Evolutionary conservation across 2,888 invertebrate genomes (phyloP).

Genomic region (Hydrotaea diabolus): DNA sequence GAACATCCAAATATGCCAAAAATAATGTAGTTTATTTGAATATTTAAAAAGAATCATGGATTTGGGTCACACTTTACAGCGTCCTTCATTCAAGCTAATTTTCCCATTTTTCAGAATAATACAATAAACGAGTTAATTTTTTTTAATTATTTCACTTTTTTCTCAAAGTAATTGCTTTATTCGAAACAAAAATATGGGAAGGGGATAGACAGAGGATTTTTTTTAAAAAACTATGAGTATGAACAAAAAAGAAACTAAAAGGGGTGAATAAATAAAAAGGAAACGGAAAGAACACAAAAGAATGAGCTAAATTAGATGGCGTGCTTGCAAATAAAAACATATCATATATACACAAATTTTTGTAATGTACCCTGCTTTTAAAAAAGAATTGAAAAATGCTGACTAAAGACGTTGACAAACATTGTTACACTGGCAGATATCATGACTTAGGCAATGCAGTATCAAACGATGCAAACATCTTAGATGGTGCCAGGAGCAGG

Average conservation of each 20-base stretch:
- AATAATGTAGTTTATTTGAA: too few relatives aligned
- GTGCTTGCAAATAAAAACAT: neutral
- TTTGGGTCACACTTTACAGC: too few relatives aligned
- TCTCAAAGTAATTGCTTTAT: slow-evolving; percentile 31
- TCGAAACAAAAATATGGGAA: neutral
- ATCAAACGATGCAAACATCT: too few relatives aligned
- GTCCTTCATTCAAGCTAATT: too few relatives aligned
- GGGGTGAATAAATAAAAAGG: slow-evolving; percentile 26
- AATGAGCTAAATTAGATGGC: slow-evolving; percentile 7
- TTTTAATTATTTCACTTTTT: neutral
- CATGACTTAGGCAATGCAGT: neutral
- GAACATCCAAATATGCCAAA: too few relatives aligned
- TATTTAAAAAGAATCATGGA: too few relatives aligned
- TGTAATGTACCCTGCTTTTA: slow-evolving; percentile 6
- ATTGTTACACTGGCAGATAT: too few relatives aligned
- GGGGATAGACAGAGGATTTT: neutral
- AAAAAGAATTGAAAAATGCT: neutral
- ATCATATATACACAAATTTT: too few relatives aligned
- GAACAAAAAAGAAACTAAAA: slow-evolving; percentile 9
- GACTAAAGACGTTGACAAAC: neutral
- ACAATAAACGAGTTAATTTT: slow-evolving; percentile 21
- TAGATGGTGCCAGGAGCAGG: slow-evolving; percentile 66
- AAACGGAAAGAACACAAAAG: neutral
- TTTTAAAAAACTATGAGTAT: neutral
- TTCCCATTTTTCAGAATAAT: slow-evolving; percentile 9